Conservation (phyloP, 2,888 invertebrate genomes). For the Bembecia ichneumoniformis region DNA sequence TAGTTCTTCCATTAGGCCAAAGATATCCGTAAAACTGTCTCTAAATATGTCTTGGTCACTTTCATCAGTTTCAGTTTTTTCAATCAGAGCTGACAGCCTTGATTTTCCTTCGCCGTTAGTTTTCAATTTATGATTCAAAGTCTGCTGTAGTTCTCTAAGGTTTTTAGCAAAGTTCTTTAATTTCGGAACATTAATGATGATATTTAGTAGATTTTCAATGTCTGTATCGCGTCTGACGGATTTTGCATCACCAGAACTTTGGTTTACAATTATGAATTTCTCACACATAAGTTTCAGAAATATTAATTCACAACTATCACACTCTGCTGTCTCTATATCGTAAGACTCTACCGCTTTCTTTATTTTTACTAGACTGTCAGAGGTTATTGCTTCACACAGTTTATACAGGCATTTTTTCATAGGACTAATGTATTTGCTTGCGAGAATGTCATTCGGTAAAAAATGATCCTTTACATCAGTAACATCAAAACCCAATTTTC, state of each 20-base stretch:
- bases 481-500: slow-evolving; percentile 47
- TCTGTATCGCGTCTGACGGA: slow-evolving; percentile 19
- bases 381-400: slow-evolving; percentile 47
- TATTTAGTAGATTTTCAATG: slow-evolving; percentile 33
- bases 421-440: slow-evolving; percentile 37
- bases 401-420: slow-evolving; percentile 49
- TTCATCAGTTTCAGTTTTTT: slow-evolving; percentile 9
- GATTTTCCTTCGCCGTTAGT: slow-evolving; percentile 8
- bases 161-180: slow-evolving; percentile 29
- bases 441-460: slow-evolving; percentile 28
- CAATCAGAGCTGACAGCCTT: slow-evolving; percentile 11
- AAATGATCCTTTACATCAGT: slow-evolving; percentile 33
- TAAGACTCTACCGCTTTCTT: slow-evolving; percentile 42
- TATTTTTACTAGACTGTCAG: slow-evolving; percentile 33
- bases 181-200: slow-evolving; percentile 38
- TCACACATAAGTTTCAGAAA: slow-evolving; percentile 49
- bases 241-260: slow-evolving; percentile 18
- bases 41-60: slow-evolving; percentile 5
- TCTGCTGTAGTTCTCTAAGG: slow-evolving; percentile 31
- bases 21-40: slow-evolving; percentile 25
- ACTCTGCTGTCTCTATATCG: slow-evolving; percentile 35
- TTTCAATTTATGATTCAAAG: slow-evolving; percentile 16
- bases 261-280: slow-evolving; percentile 38
- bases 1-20: slow-evolving; percentile 27
- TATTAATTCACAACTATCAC: slow-evolving; percentile 47